Base-by-base conservation (phyloP, 2,113 vertebrate species). In the Butorides virescens region DNA sequence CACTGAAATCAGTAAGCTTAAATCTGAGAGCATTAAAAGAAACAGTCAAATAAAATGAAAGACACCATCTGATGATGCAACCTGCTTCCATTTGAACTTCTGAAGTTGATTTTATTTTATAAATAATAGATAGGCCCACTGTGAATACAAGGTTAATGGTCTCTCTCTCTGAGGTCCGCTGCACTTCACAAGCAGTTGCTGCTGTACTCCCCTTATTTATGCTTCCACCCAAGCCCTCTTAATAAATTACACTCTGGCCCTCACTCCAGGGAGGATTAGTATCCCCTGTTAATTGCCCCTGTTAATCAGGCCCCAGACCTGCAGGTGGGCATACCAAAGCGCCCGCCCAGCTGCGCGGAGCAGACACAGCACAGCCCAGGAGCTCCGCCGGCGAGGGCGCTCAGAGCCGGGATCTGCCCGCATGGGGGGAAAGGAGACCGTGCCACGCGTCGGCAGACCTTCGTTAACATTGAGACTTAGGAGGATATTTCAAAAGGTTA, bases 331-430 rank as follows among this genome's bases (percentile, higher is more conserved):
- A 1, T 4, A 36, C 20, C 42, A 7, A 29, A 47, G 61, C 2
- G 2, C 21, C 46, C 2, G 0, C 2, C 13, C 0, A 21, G 66
- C 39, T 12, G 4, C 5, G 3, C 0, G 2, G 20, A 58, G 49
- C 50, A 70, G 36, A 7, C 9, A 6, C 39, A 34, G n/a, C 6
- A 7, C 32, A 47, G 39, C 49, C 58, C 5, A 1, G 1, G 39
- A 55, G 10, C 26, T 26, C 36, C 1, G 8, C 47, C 50, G 23
- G 25, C 1, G 1, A 42, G 21, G 63, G 12, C 0, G 1, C n/a
- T 53, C 34, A 1, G 15, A 32, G 37, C 2, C 3, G 39, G 37
- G 36, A 22, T 32, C 49, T 70, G 62, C 42, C 36, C 34, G n/a
- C 1, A 1, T 1, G 1, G 4, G 4, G 13, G 15, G 49, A 39